These are phyloP conservation scores for Apteryx owenii DNA, from an alignment of 2,113 vertebrate genomes.

Conservation along the genomic window DNA sequence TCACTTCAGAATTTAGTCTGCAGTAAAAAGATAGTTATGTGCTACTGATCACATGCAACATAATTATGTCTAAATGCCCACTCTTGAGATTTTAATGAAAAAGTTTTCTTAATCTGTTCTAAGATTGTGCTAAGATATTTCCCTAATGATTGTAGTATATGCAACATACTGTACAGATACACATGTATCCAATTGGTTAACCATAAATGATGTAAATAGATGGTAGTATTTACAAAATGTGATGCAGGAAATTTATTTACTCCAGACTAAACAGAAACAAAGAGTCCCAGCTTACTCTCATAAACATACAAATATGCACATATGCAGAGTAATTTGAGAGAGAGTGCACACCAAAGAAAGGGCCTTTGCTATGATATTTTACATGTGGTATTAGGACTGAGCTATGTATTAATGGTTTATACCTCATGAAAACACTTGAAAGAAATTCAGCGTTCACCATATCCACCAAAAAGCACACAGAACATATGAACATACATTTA, in stretches of 20 bases:
- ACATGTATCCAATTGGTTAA: not conserved
- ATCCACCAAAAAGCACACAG: not conserved
- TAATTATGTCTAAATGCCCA: slow-evolving; percentile 5
- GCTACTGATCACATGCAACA: not conserved
- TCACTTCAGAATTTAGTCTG: slow-evolving; percentile 4
- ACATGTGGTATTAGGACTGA: not conserved
- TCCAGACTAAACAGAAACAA: slow-evolving; percentile 33
- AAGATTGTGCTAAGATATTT: slow-evolving; percentile 25
- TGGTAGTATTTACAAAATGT: not conserved
- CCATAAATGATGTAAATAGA: not conserved
- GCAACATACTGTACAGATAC: not conserved
- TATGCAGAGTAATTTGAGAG: not conserved
- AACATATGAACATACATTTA: not conserved
- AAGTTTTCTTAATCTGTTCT: not conserved
- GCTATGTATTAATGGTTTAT: not conserved
- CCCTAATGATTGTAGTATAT: not conserved
- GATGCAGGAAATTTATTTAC: slow-evolving; percentile 22
- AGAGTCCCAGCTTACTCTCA: not conserved
- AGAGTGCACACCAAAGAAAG: not conserved
- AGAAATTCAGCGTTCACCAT: not conserved
- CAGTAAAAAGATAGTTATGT: not conserved
- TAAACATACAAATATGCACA: not conserved
- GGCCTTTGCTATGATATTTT: not conserved
- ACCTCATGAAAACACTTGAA: not conserved
- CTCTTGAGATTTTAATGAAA: slow-evolving; percentile 35